Evolutionary conservation across 2,888 invertebrate genomes (phyloP), one percentile per base, ranked within the genome.

Genomic region (Cabera pusaria): DNA sequence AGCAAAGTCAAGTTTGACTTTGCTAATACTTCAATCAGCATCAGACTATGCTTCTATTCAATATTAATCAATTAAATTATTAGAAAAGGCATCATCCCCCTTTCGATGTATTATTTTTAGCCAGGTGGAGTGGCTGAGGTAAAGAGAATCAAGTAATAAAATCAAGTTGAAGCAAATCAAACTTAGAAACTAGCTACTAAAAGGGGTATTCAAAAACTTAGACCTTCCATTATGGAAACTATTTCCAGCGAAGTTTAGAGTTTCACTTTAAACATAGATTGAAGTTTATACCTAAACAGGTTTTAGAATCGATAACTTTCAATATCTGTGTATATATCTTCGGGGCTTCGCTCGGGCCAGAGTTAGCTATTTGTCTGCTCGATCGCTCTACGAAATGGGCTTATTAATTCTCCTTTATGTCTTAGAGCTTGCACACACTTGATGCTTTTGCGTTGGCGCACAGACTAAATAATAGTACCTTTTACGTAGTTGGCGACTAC

Each of bases 391-490:
- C 70, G 72, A 61, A 86, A 87, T 82, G 57, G 80, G 68, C 84
- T 83, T 87, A 86, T 88, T 88, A 88, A 88, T 87, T 83, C 83
- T 71, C 77, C 67, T 85, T 85, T 49, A 49, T 49, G 44, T 43
- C 42, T 47, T 34, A 21, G 9, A 29, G 9, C 5, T 6, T 81
- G 72, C 81, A 76, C 76, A 82, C 59, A 68, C 68, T 72, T 52
- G 51, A 19, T 12, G 18, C 31, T 23, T 26, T 40, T 23, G 6
- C 5, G n/a, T 23, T n/a, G n/a, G 2, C 10, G 6, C n/a, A n/a
- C n/a, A n/a, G n/a, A n/a, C n/a, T n/a, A n/a, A n/a, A n/a, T n/a
- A n/a, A n/a, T n/a, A n/a, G n/a, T n/a, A n/a, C n/a, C n/a, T n/a
- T n/a, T n/a, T n/a, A n/a, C n/a, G n/a, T n/a, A n/a, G n/a, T n/a